Evolutionary conservation across 2,113 vertebrate genomes (phyloP), one percentile per base, ranked within the genome.

Genomic region (Trinectes maculatus): DNA sequence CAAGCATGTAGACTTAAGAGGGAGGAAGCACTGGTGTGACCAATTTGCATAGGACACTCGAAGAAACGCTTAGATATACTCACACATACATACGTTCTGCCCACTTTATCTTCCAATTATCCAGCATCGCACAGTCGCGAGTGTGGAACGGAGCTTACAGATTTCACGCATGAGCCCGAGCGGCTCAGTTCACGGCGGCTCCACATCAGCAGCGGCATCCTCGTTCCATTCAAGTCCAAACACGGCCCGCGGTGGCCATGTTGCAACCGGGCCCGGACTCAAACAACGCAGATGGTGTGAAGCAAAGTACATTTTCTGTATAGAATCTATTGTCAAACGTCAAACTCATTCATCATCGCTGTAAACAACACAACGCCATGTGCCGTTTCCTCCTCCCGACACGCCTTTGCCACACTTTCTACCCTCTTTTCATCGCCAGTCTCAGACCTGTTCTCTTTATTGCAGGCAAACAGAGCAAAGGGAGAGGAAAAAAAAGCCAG

Each of bases 371-470:
- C n/a, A n/a, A n/a, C n/a, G n/a, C n/a, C n/a, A n/a, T 42, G 34
- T 40, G 22, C 13, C 39, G 16, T n/a, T 33, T 39, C 66, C 51
- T 65, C 44, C 13, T 40, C 21, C 15, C 42, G 8, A 60, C 71
- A 28, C 18, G 43, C 16, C 52, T 31, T 26, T 3, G 13, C 42
- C 34, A 67, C 24, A 62, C 26, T 24, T 25, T 3, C 42, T 39
- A 48, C 9, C 26, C 3, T 83, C 19, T 54, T 43, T 60, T 57
- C 57, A 60, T 47, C 51, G 55, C 43, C 43, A 39, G 42, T 76
- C 77, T 76, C 56, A 70, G 65, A 58, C 49, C 59, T 33, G 33
- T 61, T 81, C 36, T 75, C 25, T 74, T 68, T 56, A 77, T 63
- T 52, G 55, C 28, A 79, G 33, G 52, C 39, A 84, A 65, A 73